Percentiles rank a stretch among this genome's conserved stretches.
Conservation (phyloP, 2,113 vertebrate genomes). For the Ascaphus truei region DNA sequence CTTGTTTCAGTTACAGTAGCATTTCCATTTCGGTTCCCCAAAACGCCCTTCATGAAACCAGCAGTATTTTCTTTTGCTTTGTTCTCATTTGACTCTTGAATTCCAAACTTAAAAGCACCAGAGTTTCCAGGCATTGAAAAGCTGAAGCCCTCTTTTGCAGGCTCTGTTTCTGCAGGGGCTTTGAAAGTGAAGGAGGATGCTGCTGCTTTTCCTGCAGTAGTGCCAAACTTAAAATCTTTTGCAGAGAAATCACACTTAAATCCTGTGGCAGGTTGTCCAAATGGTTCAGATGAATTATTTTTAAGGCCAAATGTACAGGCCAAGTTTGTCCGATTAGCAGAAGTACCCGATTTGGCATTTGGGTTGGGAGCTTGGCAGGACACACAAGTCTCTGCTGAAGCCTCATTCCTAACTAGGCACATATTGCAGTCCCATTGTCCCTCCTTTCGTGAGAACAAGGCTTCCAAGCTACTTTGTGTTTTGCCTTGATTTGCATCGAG, state of each 20-base stretch:
- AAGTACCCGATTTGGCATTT: slow-evolving; percentile 45
- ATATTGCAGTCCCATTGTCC: slow-evolving; percentile 77
- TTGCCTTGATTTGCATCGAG: slow-evolving; percentile 37
- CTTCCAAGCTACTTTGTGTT: slow-evolving; percentile 57
- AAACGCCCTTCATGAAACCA: slow-evolving; percentile 60
- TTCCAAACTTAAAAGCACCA: slow-evolving; percentile 83
- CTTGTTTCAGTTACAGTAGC: slow-evolving; percentile 32
- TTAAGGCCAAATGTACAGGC: slow-evolving; percentile 62
- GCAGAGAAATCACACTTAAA: slow-evolving; percentile 66
- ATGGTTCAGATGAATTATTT: slow-evolving; percentile 53
- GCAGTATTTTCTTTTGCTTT: slow-evolving; percentile 49
- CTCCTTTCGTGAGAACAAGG: slow-evolving; percentile 69
- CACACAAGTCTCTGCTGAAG: slow-evolving; percentile 57
- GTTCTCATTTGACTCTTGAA: slow-evolving; percentile 65
- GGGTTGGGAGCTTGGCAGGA: slow-evolving; percentile 69
- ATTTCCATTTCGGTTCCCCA: slow-evolving; percentile 69
- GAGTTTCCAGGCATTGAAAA: slow-evolving; percentile 66
- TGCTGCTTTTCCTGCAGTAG: slow-evolving; percentile 57
- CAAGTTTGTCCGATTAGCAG: slow-evolving; percentile 12
- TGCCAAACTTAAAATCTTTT: slow-evolving; percentile 76
- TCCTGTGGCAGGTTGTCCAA: slow-evolving; percentile 57
- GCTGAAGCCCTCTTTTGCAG: slow-evolving; percentile 66
- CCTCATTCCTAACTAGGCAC: slow-evolving; percentile 72
- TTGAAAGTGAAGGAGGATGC: slow-evolving; percentile 67
- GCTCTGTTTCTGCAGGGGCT: slow-evolving; percentile 54